phyloP scores from a whole-genome alignment of 2,888 invertebrate species.

The Lysandra bellargus region DNA sequence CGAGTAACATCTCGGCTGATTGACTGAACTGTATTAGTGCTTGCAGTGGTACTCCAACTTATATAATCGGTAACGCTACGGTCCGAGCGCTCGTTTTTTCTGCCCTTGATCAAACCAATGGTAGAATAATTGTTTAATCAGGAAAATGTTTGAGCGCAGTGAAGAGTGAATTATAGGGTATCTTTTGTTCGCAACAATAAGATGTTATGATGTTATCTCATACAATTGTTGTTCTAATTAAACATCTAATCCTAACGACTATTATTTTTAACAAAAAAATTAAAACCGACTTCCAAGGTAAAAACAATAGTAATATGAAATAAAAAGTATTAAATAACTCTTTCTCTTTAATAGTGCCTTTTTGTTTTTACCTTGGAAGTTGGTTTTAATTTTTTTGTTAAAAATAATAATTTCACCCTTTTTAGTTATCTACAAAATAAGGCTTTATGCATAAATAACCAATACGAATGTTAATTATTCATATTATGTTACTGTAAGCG shows the following conservation, averaged over 20 bases:
- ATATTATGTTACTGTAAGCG: no score
- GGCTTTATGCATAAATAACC: no score
- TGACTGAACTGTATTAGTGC: slow-evolving; percentile 52
- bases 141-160: slow-evolving; percentile 17
- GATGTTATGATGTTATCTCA: neutral
- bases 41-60: slow-evolving; percentile 65
- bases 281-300: no score
- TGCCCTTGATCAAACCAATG: slow-evolving; percentile 67
- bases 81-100: slow-evolving; percentile 64
- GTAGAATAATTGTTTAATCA: slow-evolving; percentile 43
- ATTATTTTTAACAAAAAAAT: no score
- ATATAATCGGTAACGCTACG: slow-evolving; percentile 67
- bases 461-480: no score
- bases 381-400: no score
- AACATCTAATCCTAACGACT: neutral
- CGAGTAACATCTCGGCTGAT: slow-evolving; percentile 60
- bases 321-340: no score
- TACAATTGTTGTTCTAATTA: neutral
- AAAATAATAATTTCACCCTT: no score
- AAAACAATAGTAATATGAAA: no score
- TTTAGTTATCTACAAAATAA: no score
- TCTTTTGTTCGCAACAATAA: neutral
- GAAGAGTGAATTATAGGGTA: neutral
- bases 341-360: no score
- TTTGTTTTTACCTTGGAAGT: no score